A percentile compares a stretch with the other conserved stretches of the same genome.
Conservation (phyloP, 2,888 invertebrate genomes). For the Eubasilissa splendida region DNA sequence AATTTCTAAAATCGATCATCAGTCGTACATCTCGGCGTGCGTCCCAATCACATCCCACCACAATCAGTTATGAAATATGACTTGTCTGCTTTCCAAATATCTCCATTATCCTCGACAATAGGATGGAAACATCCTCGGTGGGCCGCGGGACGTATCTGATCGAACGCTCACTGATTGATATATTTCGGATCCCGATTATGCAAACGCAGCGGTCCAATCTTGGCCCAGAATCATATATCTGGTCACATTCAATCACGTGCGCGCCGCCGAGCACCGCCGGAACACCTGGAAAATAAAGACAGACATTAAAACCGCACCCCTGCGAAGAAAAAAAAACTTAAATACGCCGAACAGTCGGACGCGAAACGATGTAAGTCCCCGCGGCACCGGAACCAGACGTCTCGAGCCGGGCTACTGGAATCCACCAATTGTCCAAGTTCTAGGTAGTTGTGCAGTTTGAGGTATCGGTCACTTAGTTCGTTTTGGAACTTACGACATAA, state of each 20-base stretch:
- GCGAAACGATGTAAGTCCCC: not conserved
- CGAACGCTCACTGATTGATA: conserved; percentile 42
- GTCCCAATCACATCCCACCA: not conserved
- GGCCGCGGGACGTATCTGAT: conserved; percentile 34
- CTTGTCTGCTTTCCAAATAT: conserved; percentile 4
- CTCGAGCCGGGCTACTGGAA: too few relatives aligned
- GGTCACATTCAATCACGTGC: conserved; percentile 32
- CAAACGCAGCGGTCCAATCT: conserved; percentile 42
- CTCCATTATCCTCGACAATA: conserved; percentile 36
- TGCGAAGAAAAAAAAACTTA: conserved; percentile 19
- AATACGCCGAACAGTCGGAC: not conserved
- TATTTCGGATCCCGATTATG: conserved; percentile 48
- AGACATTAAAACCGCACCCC: conserved; percentile 35
- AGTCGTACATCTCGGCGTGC: too few relatives aligned
- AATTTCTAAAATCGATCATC: too few relatives aligned
- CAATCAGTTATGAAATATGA: conserved; percentile 14
- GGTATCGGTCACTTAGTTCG: conserved; percentile 6
- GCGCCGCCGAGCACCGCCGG: conserved; percentile 32
- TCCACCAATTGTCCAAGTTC: too few relatives aligned
- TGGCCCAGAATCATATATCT: conserved; percentile 30
- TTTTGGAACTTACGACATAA: conserved; percentile 14
- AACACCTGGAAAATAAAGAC: conserved; percentile 51
- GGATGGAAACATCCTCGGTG: conserved; percentile 38
- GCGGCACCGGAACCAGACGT: not conserved
- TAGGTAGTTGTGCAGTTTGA: not conserved